A percentile compares a stretch with the other conserved stretches of the same genome.
Conservation (phyloP, 2,797 vertebrate species). For the Pyrocephalus nanus region DNA sequence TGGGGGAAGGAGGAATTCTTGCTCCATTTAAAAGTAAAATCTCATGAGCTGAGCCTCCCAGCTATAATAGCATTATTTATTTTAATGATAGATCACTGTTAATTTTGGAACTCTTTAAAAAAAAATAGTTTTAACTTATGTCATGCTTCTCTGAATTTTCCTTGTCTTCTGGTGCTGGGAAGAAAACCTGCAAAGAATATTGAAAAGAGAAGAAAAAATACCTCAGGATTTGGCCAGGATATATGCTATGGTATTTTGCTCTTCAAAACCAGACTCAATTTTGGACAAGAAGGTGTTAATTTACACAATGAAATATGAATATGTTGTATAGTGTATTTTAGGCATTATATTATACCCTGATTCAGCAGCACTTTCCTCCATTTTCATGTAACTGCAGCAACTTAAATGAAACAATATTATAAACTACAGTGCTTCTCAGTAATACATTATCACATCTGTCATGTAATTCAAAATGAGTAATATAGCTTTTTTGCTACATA, state of each 20-base stretch:
- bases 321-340: background rate
- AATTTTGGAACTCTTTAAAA: background rate
- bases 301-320: background rate
- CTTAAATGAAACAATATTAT: background rate
- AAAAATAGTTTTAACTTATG: background rate
- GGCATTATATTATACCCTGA: background rate
- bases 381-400: background rate
- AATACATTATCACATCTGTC: background rate
- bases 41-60: background rate
- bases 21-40: background rate
- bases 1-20: background rate
- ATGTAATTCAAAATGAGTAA: background rate
- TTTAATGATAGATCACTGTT: background rate
- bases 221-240: background rate
- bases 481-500: background rate
- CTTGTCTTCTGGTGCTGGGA: background rate
- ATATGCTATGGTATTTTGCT: background rate
- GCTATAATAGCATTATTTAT: background rate
- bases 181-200: background rate
- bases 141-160: background rate
- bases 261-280: background rate
- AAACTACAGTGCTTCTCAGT: background rate
- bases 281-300: background rate
- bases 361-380: fast-evolving
- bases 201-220: background rate